Conservation (phyloP, 1,140 invertebrate species). For the Papilio dardanus region DNA sequence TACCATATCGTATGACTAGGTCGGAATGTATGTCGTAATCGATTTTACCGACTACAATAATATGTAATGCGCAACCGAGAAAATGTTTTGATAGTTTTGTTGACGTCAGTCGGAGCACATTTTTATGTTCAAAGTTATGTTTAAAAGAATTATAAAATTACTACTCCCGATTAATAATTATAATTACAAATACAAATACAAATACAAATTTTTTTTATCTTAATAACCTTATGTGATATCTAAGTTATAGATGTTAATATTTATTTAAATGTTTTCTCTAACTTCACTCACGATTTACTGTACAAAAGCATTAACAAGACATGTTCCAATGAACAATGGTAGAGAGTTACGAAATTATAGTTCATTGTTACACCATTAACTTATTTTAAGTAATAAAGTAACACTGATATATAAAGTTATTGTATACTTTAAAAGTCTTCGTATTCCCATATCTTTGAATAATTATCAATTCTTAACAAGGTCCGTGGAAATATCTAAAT, state of each 20-base stretch:
- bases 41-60: constrained; percentile 26
- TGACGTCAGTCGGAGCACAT: no score
- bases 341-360: constrained; percentile 21
- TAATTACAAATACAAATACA: no score
- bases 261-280: neutral
- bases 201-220: no score
- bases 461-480: neutral
- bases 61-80: constrained; percentile 2
- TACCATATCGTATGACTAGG: constrained; percentile 13
- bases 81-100: neutral
- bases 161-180: no score
- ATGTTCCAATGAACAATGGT: constrained; percentile 26
- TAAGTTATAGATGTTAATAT: neutral
- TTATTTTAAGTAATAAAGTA: constrained; percentile 25
- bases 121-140: no score
- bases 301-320: constrained; percentile 25
- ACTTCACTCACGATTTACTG: neutral
- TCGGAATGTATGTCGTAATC: constrained; percentile 26
- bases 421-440: neutral
- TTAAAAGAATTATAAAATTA: no score
- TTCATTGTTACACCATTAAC: constrained; percentile 19
- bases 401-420: neutral
- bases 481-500: neutral
- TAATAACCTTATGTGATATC: no score
- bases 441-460: neutral